Percentiles rank a stretch among this genome's conserved stretches.
These are phyloP conservation scores for Sphaerophoria rueppellii DNA, from an alignment of 2,888 invertebrate genomes.

Conservation along the genomic window DNA sequence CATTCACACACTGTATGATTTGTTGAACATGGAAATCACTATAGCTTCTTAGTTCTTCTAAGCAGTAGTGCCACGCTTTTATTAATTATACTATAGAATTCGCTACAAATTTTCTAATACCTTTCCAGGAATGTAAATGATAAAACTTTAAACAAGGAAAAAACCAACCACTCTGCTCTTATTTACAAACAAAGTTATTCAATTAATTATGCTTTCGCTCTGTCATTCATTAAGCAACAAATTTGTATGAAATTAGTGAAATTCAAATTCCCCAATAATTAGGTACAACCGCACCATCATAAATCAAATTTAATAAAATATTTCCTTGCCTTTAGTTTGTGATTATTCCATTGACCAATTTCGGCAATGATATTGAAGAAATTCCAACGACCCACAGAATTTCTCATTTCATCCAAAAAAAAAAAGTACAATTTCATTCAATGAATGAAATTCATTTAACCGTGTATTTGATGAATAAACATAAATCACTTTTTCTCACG, in stretches of 20 bases:
- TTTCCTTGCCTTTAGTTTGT: neutral
- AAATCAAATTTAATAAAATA: neutral
- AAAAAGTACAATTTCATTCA: conserved; percentile 3
- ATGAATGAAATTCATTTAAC: conserved; percentile 6
- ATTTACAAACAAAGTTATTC: no score
- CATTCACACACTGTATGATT: no score
- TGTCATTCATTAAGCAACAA: neutral
- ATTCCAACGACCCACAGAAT: neutral
- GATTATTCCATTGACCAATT: neutral
- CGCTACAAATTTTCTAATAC: no score
- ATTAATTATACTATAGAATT: no score
- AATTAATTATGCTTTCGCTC: neutral
- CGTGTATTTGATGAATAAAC: conserved; percentile 9
- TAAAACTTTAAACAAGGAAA: no score
- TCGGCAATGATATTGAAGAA: neutral
- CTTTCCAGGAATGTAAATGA: no score
- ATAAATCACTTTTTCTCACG: conserved; percentile 4
- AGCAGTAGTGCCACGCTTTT: no score
- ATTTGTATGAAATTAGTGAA: no score
- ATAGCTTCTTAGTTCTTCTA: no score
- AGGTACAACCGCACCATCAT: neutral
- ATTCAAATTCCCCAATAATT: no score
- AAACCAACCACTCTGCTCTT: no score
- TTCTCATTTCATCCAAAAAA: neutral
- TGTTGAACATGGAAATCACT: no score